Evolutionary conservation across 2,888 invertebrate species (phyloP).

Genomic region (Leptopterna dolabrata): DNA sequence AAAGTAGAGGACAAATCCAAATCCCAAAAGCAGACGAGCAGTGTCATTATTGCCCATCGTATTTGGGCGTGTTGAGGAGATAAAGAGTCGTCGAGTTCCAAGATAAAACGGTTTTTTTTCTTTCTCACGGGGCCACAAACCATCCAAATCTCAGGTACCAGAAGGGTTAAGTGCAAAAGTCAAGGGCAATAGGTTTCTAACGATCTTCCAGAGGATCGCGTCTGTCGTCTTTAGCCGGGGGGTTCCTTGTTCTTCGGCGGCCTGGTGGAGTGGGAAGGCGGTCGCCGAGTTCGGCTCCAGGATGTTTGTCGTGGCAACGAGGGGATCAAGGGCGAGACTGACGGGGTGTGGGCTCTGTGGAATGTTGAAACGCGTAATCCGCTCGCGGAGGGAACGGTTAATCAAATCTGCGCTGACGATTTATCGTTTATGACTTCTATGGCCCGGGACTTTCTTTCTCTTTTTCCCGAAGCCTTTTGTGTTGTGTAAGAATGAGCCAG

Average conservation of each 20-base stretch:
- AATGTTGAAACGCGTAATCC: conserved; percentile 20
- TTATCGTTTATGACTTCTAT: background rate
- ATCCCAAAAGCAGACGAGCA: background rate
- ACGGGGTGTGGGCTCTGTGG: conserved; percentile 21
- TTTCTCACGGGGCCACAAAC: background rate
- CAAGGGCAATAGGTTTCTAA: conserved; percentile 41
- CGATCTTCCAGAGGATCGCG: background rate
- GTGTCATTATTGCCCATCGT: background rate
- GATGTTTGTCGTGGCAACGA: conserved; percentile 19
- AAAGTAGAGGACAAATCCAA: no score
- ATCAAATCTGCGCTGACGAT: background rate
- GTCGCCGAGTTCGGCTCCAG: background rate
- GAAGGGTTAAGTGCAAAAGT: conserved; percentile 25
- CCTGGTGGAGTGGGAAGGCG: background rate
- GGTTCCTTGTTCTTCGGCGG: conserved; percentile 1
- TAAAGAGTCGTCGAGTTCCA: background rate
- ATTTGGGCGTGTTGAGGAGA: background rate
- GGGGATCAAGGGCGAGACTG: conserved; percentile 33
- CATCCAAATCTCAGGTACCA: background rate
- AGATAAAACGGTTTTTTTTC: background rate
- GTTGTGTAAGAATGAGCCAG: background rate
- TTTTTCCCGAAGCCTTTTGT: background rate
- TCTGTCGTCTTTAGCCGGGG: background rate
- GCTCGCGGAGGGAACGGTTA: background rate
- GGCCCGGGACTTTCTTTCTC: background rate